phyloP scores from a whole-genome alignment of 2,113 vertebrate species.

The Cranoglanis bouderius region DNA sequence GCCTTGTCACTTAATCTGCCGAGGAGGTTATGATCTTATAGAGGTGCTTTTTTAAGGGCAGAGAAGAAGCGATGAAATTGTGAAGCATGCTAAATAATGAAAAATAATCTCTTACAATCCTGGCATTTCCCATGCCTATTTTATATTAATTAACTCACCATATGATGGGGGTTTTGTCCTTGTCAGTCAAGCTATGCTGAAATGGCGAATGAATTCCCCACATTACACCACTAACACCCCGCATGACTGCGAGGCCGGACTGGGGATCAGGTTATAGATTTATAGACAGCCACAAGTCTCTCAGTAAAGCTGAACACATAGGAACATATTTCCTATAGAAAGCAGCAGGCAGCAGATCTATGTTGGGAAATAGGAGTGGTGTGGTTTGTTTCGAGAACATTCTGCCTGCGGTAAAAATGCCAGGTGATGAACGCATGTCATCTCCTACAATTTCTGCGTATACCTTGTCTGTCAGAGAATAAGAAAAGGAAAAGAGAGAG shows the following conservation, averaged over 20 bases:
- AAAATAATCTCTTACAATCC: constrained; percentile 71
- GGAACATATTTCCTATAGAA: constrained; percentile 20
- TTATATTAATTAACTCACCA: constrained; percentile 76
- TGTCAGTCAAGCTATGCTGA: constrained; percentile 71
- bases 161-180: constrained; percentile 70
- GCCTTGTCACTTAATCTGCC: constrained; percentile 70
- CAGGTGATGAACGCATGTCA: constrained; percentile 36
- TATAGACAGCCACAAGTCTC: constrained; percentile 35
- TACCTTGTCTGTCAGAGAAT: constrained; percentile 32
- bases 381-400: constrained; percentile 33
- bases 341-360: not conserved
- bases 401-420: constrained; percentile 1
- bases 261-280: constrained; percentile 35
- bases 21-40: constrained; percentile 71
- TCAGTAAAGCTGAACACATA: constrained; percentile 25
- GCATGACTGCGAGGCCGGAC: constrained; percentile 11
- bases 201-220: constrained; percentile 50
- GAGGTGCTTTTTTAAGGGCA: constrained; percentile 57
- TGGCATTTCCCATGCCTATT: constrained; percentile 71
- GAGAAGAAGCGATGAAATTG: constrained; percentile 42
- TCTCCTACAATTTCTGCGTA: constrained; percentile 33
- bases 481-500: not conserved
- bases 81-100: constrained; percentile 68
- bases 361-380: constrained; percentile 12
- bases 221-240: constrained; percentile 20